These are phyloP conservation scores for Saccostrea glomerata DNA, from an alignment of 1,140 invertebrate genomes.

Conservation along the genomic window DNA sequence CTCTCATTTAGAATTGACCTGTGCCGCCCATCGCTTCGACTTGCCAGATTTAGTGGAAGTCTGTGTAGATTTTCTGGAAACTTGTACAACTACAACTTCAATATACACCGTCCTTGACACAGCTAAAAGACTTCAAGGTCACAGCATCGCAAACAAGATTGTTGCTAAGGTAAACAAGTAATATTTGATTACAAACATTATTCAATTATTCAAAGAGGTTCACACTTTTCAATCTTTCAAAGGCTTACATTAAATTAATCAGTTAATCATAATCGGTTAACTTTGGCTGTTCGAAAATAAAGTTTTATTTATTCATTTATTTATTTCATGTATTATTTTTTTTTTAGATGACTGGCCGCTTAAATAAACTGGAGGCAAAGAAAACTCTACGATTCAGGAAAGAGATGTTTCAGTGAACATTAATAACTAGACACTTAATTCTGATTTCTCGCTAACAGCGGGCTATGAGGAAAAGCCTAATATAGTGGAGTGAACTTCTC, in stretches of 20 bases:
- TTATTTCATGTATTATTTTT: neutral
- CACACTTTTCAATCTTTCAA: too few relatives aligned
- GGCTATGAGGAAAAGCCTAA: too few relatives aligned
- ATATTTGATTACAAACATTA: too few relatives aligned
- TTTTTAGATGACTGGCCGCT: neutral
- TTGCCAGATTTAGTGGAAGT: neutral
- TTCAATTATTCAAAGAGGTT: too few relatives aligned
- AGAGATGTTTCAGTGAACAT: neutral
- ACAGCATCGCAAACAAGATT: neutral
- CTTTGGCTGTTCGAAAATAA: too few relatives aligned
- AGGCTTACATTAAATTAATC: too few relatives aligned
- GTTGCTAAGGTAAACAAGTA: constrained; percentile 9
- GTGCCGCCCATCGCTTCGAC: neutral
- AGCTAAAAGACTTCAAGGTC: neutral
- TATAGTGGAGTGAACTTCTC: too few relatives aligned
- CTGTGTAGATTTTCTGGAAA: neutral
- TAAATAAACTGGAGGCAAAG: neutral
- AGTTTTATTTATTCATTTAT: too few relatives aligned
- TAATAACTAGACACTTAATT: too few relatives aligned
- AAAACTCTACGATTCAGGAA: neutral
- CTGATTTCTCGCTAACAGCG: too few relatives aligned
- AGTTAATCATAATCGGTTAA: too few relatives aligned
- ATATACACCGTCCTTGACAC: constrained; percentile 4
- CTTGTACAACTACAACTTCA: neutral
- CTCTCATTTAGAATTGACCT: neutral